phyloP scores from a whole-genome alignment of 2,797 vertebrate species.

The Echeneis naucrates region DNA sequence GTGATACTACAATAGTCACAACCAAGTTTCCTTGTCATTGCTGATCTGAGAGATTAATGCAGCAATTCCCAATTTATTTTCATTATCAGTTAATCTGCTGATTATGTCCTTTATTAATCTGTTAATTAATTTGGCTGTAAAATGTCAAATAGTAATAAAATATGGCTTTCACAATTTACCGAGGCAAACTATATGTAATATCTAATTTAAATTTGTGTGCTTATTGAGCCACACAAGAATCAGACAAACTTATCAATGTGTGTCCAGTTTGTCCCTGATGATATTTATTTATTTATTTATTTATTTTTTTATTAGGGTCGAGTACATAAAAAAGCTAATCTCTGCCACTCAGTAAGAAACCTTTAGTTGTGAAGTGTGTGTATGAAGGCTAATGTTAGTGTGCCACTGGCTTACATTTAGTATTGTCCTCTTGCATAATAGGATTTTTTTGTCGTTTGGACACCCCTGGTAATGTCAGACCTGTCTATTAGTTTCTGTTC shows the following conservation, averaged over 20 bases:
- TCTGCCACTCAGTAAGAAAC: slow-evolving; percentile 2
- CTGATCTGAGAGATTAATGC: background rate
- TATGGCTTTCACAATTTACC: background rate
- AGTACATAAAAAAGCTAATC: background rate
- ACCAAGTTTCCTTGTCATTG: background rate
- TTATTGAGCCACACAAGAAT: background rate
- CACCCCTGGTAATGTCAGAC: slow-evolving; percentile 21
- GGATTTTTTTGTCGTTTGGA: background rate
- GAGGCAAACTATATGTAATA: background rate
- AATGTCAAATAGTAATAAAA: background rate
- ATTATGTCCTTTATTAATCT: background rate
- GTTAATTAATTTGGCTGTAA: background rate
- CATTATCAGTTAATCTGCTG: background rate
- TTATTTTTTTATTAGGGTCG: background rate
- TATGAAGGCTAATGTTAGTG: background rate
- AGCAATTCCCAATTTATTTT: background rate
- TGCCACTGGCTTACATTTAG: slow-evolving; percentile 14
- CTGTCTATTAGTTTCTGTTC: slow-evolving; percentile 13
- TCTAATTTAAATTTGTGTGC: background rate
- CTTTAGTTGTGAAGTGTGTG: background rate
- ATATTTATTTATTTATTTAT: background rate
- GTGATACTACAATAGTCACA: background rate
- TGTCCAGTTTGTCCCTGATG: background rate
- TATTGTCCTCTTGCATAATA: slow-evolving; percentile 1
- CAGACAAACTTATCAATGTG: background rate